These are phyloP conservation scores for Coptodon rendalli DNA, from an alignment of 2,113 vertebrate species.

Conservation along the genomic window DNA sequence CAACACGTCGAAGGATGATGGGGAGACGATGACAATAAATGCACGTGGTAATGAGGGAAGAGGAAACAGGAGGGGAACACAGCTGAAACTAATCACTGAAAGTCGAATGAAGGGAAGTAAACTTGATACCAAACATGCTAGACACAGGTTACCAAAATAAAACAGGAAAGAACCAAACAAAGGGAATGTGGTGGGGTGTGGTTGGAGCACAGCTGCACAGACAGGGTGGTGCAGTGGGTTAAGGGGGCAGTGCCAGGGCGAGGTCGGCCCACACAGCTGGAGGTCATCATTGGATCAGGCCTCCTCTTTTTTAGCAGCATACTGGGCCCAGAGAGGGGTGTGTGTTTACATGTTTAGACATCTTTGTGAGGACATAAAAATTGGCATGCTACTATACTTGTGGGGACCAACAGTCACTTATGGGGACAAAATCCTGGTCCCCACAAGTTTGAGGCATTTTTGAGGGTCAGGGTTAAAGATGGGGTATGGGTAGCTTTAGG, in stretches of 20 bases:
- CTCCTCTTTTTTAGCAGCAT: neutral
- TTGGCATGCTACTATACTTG: accelerated
- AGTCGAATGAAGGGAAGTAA: neutral
- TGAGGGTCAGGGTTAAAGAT: neutral
- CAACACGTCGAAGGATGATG: neutral
- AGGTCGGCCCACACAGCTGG: neutral
- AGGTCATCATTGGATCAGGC: neutral
- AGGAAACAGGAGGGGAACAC: neutral
- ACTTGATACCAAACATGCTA: accelerated
- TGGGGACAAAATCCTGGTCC: neutral
- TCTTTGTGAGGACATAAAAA: neutral
- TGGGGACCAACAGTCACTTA: neutral
- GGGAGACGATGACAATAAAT: neutral
- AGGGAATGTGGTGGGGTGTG: accelerated
- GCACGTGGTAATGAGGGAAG: neutral
- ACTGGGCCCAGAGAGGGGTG: neutral
- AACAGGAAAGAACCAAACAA: neutral
- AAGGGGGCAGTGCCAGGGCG: neutral
- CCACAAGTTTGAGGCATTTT: accelerated
- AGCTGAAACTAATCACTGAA: neutral
- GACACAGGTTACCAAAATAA: neutral
- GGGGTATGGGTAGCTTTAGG: neutral
- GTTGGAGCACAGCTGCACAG: neutral
- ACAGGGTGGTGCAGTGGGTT: neutral
- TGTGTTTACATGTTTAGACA: neutral